phyloP scores from a whole-genome alignment of 2,888 invertebrate species.

The Hololepta plana region DNA sequence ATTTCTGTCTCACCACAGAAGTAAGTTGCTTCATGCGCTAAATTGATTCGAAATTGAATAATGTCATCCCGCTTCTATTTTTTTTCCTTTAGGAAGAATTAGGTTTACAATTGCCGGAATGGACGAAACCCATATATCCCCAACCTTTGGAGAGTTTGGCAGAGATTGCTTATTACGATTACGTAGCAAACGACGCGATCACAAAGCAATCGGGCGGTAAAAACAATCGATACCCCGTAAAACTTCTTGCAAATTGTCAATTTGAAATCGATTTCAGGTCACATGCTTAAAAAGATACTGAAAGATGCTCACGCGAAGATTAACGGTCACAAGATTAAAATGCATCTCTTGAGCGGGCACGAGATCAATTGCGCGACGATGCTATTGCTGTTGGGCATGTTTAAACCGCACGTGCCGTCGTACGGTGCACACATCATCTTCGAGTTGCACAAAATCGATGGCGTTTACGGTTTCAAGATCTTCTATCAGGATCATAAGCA shows the following conservation, averaged over 20 bases:
- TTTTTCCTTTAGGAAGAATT: slow-evolving; percentile 15
- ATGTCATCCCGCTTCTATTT: background rate
- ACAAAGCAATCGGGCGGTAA: background rate
- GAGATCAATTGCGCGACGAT: slow-evolving; percentile 33
- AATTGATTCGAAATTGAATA: background rate
- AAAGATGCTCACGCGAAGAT: slow-evolving; percentile 1
- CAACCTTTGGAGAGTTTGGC: slow-evolving; percentile 13
- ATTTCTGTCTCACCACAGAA: slow-evolving; percentile 2
- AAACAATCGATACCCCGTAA: too few relatives aligned
- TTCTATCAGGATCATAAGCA: slow-evolving; percentile 3
- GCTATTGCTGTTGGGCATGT: slow-evolving; percentile 28
- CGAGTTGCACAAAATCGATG: slow-evolving; percentile 14
- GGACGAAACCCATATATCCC: slow-evolving; percentile 23
- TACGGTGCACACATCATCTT: slow-evolving; percentile 14
- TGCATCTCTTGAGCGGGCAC: slow-evolving; percentile 28
- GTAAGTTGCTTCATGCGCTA: slow-evolving; percentile 1
- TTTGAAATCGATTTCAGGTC: background rate
- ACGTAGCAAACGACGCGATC: slow-evolving; percentile 1
- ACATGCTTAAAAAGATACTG: slow-evolving; percentile 1
- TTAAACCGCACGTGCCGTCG: slow-evolving; percentile 20
- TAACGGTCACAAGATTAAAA: slow-evolving; percentile 10
- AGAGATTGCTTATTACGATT: background rate
- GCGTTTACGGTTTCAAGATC: slow-evolving; percentile 8
- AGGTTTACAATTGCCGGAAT: slow-evolving; percentile 23
- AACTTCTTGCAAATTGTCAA: too few relatives aligned